Percentiles rank a stretch among this genome's conserved stretches.
Conservation (phyloP, 2,888 invertebrate genomes). For the Plebejus argus region DNA sequence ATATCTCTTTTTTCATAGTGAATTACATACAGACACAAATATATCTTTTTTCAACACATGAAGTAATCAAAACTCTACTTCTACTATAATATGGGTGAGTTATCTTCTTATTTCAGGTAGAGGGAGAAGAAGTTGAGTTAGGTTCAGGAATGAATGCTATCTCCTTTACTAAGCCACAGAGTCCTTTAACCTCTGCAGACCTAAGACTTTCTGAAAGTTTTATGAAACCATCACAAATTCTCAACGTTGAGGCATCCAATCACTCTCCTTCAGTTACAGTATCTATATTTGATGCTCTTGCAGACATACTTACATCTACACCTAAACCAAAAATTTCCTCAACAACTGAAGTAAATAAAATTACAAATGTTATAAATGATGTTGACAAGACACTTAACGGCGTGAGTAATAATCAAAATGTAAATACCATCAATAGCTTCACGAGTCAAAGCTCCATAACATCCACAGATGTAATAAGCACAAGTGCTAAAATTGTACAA, state of each 20-base stretch:
- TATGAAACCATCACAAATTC: slow-evolving; percentile 69
- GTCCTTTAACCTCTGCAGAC: slow-evolving; percentile 73
- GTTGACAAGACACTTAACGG: slow-evolving; percentile 69
- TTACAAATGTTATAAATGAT: slow-evolving; percentile 62
- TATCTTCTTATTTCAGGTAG: slow-evolving; percentile 80
- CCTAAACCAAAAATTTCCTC: slow-evolving; percentile 68
- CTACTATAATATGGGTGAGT: slow-evolving; percentile 78
- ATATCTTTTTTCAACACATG: slow-evolving; percentile 29
- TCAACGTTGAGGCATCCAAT: slow-evolving; percentile 80
- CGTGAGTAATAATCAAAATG: slow-evolving; percentile 78
- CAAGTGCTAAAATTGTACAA: slow-evolving; percentile 76
- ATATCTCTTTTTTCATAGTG: slow-evolving; percentile 33
- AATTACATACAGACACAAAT: slow-evolving; percentile 32
- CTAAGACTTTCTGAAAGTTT: slow-evolving; percentile 75
- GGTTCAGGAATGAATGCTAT: slow-evolving; percentile 77
- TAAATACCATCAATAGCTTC: slow-evolving; percentile 70
- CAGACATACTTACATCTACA: slow-evolving; percentile 80
- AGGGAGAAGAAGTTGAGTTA: slow-evolving; percentile 78
- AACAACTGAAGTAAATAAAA: slow-evolving; percentile 65
- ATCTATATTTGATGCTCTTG: slow-evolving; percentile 81
- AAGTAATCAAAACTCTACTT: slow-evolving; percentile 46
- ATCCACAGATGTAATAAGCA: slow-evolving; percentile 63
- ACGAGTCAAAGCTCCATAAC: slow-evolving; percentile 59
- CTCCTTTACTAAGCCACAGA: slow-evolving; percentile 75
- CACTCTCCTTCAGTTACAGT: slow-evolving; percentile 81